Percentiles rank a stretch among this genome's conserved stretches.
Conservation (phyloP, 2,797 vertebrate species). For the Malurus splendens region DNA sequence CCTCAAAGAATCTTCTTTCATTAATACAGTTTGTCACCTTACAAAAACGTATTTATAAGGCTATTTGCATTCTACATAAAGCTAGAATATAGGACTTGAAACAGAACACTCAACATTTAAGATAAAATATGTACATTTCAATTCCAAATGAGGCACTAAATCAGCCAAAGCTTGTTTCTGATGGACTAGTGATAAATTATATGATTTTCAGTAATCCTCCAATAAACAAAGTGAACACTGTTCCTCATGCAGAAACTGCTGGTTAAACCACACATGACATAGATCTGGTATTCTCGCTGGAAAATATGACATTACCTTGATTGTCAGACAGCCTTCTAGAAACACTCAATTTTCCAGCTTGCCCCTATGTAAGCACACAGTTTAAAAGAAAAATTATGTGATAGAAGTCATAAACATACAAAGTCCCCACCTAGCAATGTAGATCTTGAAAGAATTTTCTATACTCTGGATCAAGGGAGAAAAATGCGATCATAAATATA, state of each 20-base stretch:
- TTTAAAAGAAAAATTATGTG: slow-evolving; percentile 41
- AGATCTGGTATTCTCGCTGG: slow-evolving; percentile 14
- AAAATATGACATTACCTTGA: slow-evolving; percentile 40
- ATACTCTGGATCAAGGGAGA: not conserved
- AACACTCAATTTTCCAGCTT: slow-evolving; percentile 36
- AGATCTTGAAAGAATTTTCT: slow-evolving; percentile 30
- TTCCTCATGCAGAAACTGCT: slow-evolving; percentile 46
- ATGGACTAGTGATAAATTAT: slow-evolving; percentile 56
- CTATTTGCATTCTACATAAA: slow-evolving; percentile 21
- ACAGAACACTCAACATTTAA: slow-evolving; percentile 41
- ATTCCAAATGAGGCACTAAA: slow-evolving; percentile 40
- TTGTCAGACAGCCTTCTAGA: slow-evolving; percentile 34
- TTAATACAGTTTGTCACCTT: slow-evolving; percentile 26
- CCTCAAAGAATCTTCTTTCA: slow-evolving; percentile 20
- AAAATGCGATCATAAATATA: slow-evolving; percentile 5
- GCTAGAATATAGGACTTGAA: slow-evolving; percentile 36
- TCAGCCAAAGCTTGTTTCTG: slow-evolving; percentile 52
- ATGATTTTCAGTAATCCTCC: slow-evolving; percentile 67
- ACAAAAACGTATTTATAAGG: slow-evolving; percentile 22
- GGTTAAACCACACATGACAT: slow-evolving; percentile 37
- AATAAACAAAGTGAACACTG: slow-evolving; percentile 63
- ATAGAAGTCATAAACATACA: slow-evolving; percentile 14
- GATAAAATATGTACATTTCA: slow-evolving; percentile 52
- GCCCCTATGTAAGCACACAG: not conserved
- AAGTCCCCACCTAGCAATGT: not conserved